Evolutionary conservation across 2,888 invertebrate species (phyloP), one percentile per base, ranked within the genome.

Genomic region (Lepidocyrtinus sp.): DNA sequence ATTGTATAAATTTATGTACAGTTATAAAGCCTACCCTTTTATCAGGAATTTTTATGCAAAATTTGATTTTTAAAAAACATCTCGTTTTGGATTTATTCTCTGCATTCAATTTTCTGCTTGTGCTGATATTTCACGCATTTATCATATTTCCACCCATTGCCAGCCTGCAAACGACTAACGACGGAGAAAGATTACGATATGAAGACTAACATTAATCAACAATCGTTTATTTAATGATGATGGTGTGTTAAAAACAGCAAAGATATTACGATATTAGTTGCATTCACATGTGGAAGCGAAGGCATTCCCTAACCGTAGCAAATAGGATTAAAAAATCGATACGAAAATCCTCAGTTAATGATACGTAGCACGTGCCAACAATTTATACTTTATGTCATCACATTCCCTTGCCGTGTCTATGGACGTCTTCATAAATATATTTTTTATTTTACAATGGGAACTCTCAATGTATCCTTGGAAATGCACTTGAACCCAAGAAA

Each of bases 261-360:
- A 12, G 12, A 5, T 12, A 5, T 36, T 36, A 7, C 12, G 5
- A 7, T 12, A 36, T 36, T 36, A 7, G 5, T 36, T 12, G 36
- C 12, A 36, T 36, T 36, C 36, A 36, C 36, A 36, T 36, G 36
- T 36, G 36, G 36, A 36, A 12, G 5, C 36, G 5, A 5, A 36
- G 36, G n/a, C n/a, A n/a, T n/a, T n/a, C n/a, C 36, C 36, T 7
- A 36, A 36, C 5, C 36, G 36, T 36, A 36, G 5, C 36, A 17
- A 1, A 68, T 68, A 22, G 69, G 69, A 69, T 75, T 69, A 69
- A 75, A 75, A 12, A 75, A 75, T 75, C 75, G 63, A 75, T 75
- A 46, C 69, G 69, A 67, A 75, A 75, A 75, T 75, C 55, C 69
- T 21, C 75, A 25, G 62, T 63, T 75, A 75, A 75, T 69, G 75